Base-by-base conservation (phyloP, 2,888 invertebrate species). In the Campoletis raptor region DNA sequence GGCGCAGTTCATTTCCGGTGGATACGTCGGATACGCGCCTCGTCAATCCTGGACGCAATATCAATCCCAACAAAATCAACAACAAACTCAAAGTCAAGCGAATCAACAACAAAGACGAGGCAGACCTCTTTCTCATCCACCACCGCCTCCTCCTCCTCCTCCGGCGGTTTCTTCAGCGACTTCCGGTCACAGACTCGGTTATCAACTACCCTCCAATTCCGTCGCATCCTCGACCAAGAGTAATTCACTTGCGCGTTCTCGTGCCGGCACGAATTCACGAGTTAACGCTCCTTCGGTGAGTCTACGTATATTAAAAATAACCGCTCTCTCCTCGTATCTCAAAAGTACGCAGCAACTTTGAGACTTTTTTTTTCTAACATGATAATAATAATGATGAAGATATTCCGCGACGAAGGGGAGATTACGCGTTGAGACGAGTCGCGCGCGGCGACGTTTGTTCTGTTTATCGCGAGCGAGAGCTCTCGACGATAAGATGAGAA, bases 11-110 rank as follows among this genome's bases (percentile, higher is more conserved):
- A 95, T 90, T 94, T 95, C 93, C 95, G 95, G 93, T 94, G 95
- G 89, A 95, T 95, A 89, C 94, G 95, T 91, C 94, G 95, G 87
- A 94, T 95, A 96, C 89, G 95, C 95, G 95, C 92, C 92, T 42
- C 93, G 94, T 80, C 93, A 93, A 85, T 91, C 93, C 85, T 96
- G 96, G 90, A 95, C 91, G 94, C 96, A 92, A 94, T 95, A 86
- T 95, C 95, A 85, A 95, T 85, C 90, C 36, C 88, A 90, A 8
- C 88, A 89, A 77, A 85, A 88, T 36, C 72, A 89, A 67, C 87
- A 87, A 36, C 82, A 82, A 74, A 84, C 72, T 42, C 81, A 79
- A 70, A 83, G 82, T 67, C 57, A 61, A 61, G 5, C 57, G 57
- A 61, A 30, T n/a, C 61, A 77, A 64, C 74, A 87, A 73, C 72